Base-by-base conservation (phyloP, 2,797 vertebrate species). In the Rhinoraja longicauda region DNA sequence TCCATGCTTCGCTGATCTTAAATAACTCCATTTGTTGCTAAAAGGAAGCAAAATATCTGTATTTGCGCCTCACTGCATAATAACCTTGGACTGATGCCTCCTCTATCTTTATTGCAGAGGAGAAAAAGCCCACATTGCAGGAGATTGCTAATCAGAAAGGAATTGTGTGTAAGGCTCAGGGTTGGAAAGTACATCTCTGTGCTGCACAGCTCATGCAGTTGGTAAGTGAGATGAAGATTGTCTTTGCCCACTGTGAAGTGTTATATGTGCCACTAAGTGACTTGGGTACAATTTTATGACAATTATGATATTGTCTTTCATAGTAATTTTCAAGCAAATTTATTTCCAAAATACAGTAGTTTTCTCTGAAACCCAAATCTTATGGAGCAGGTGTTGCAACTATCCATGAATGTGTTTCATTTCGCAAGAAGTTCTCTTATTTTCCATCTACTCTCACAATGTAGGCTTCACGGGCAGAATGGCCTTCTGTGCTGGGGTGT, bases 131-230 rank as follows among this genome's bases (percentile, higher is more conserved):
- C 93, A 97, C 97, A 94, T 95, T 99, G 21, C 99, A 99, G 94
- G 99, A 99, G 93, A 98, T 99, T 95, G 98, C 99, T 94, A 99
- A 97, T 94, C 98, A 99, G 97, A 98, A 98, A 95, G 99, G 99
- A 2, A 98, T 99, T 17, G 98, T 98, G 26, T 99, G 98, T 94
- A 97, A 98, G 93, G 99, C 98, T 15, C 99, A 99, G 94, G 99
- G 99, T 93, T 99, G 99, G 99, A 99, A 99, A 94, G 98, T 99
- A 82, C 99, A 99, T 96, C 96, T 99, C 94, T 99, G 99, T 95
- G 99, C 99, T 0, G 98, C 99, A 7, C 99, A 99, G 94, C 97
- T 99, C 29, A 96, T 98, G 13, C 98, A 99, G 95, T 94, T 99
- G 98, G 99, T 99, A 95, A 96, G 98, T 97, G 86, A 32, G 81